These are phyloP conservation scores for Corythoichthys intestinalis DNA, from an alignment of 2,113 vertebrate genomes.

Conservation along the genomic window DNA sequence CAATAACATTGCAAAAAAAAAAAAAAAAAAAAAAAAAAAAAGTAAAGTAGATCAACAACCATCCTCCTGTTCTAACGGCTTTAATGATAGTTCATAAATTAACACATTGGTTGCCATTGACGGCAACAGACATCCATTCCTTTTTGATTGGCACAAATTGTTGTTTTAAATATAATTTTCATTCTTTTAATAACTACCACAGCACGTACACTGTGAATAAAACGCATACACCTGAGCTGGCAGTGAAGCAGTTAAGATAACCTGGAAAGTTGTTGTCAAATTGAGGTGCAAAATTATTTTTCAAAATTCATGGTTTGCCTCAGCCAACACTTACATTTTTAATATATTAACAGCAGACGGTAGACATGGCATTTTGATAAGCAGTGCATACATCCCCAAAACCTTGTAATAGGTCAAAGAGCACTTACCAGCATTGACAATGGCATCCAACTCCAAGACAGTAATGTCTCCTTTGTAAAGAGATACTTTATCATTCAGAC, in stretches of 20 bases:
- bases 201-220: too few relatives aligned
- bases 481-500: conserved; percentile 86
- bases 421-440: conserved; percentile 94
- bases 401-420: conserved; percentile 11
- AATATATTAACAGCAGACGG: conserved; percentile 59
- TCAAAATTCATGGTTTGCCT: background rate
- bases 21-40: too few relatives aligned
- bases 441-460: conserved; percentile 89
- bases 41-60: too few relatives aligned
- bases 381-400: background rate
- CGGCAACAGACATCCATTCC: too few relatives aligned
- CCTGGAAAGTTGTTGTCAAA: background rate
- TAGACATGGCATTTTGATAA: conserved; percentile 34
- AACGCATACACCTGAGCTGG: too few relatives aligned
- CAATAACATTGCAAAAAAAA: background rate
- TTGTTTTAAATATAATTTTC: too few relatives aligned
- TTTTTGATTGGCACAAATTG: too few relatives aligned
- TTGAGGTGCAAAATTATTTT: background rate
- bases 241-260: too few relatives aligned
- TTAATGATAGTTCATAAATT: too few relatives aligned
- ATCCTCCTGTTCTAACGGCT: too few relatives aligned
- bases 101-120: too few relatives aligned
- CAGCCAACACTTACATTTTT: conserved; percentile 4
- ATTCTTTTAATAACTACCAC: too few relatives aligned
- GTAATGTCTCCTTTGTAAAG: conserved; percentile 98